phyloP scores from a whole-genome alignment of 1,140 invertebrate genomes.

The Copidosoma floridanum region DNA sequence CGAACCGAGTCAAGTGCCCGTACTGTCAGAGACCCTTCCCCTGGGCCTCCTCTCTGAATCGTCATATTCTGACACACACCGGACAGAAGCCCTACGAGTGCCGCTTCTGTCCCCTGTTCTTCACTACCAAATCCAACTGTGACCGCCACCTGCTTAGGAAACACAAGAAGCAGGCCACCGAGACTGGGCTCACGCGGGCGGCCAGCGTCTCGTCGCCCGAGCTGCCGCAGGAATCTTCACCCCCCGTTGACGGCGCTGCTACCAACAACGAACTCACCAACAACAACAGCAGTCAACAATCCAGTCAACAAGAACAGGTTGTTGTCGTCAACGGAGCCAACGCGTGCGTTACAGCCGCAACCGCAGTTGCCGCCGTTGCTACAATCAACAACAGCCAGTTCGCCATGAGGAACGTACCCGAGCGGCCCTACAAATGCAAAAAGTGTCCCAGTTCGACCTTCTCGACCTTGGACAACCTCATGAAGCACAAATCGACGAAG shows the following conservation, averaged over 20 bases:
- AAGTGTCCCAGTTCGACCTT: conserved; percentile 84
- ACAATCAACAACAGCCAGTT: conserved; percentile 43
- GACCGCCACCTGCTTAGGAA: conserved; percentile 90
- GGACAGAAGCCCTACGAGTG: conserved; percentile 96
- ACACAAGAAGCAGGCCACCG: conserved; percentile 67
- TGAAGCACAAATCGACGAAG: conserved; percentile 73
- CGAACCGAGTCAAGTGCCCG: conserved; percentile 87
- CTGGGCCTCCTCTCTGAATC: conserved; percentile 89
- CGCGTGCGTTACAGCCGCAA: conserved; percentile 35
- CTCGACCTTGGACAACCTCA: conserved; percentile 75
- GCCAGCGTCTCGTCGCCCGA: conserved; percentile 47
- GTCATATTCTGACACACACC: conserved; percentile 91
- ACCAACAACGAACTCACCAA: conserved; percentile 42
- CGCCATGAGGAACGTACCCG: conserved; percentile 70
- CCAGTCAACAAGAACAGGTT: conserved; percentile 36
- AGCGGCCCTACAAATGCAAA: conserved; percentile 81
- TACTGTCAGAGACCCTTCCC: conserved; percentile 92
- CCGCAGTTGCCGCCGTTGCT: too few species aligned
- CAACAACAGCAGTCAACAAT: conserved; percentile 35
- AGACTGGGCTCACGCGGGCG: conserved; percentile 47
- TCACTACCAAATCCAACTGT: conserved; percentile 96
- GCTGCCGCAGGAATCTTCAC: conserved; percentile 25
- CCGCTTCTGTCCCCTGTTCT: conserved; percentile 84
- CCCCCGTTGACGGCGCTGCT: conserved; percentile 11
- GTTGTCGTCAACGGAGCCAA: conserved; percentile 59